Conservation (phyloP, 2,113 vertebrate species). For the Neolamprologus cancellatus region DNA sequence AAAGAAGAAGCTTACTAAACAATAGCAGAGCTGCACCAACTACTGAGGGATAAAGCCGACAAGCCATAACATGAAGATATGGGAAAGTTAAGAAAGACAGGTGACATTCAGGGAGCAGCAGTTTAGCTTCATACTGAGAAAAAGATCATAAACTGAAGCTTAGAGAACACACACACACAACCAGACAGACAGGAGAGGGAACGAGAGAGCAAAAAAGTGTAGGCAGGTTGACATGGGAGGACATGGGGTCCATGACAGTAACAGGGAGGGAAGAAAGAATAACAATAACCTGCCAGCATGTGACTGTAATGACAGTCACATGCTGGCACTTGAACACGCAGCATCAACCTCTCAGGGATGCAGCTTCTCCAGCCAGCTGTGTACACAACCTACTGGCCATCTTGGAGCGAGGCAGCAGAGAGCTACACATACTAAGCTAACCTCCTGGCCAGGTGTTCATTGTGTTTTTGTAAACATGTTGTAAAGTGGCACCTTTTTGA, state of each 20-base stretch:
- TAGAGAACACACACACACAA: background rate
- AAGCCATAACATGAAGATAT: background rate
- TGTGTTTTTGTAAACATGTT: background rate
- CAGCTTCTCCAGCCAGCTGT: background rate
- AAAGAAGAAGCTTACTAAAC: background rate
- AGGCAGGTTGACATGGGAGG: background rate
- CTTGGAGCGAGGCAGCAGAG: background rate
- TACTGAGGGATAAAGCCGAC: background rate
- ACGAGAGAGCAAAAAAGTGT: background rate
- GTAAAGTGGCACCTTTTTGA: background rate
- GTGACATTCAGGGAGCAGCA: background rate
- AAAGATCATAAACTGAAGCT: background rate
- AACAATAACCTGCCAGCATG: background rate
- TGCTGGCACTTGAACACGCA: background rate
- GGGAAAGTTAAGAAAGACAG: background rate
- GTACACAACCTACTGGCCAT: background rate
- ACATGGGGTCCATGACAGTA: background rate
- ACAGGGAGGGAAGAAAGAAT: background rate
- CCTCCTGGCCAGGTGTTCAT: background rate
- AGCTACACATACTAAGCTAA: background rate
- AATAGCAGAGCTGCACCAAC: background rate
- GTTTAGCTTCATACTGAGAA: background rate
- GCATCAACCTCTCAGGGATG: background rate
- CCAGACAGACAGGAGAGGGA: background rate
- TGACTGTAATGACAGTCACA: no score